Evolutionary conservation across 2,888 invertebrate species (phyloP).

Genomic region (Epinotia bilunana): DNA sequence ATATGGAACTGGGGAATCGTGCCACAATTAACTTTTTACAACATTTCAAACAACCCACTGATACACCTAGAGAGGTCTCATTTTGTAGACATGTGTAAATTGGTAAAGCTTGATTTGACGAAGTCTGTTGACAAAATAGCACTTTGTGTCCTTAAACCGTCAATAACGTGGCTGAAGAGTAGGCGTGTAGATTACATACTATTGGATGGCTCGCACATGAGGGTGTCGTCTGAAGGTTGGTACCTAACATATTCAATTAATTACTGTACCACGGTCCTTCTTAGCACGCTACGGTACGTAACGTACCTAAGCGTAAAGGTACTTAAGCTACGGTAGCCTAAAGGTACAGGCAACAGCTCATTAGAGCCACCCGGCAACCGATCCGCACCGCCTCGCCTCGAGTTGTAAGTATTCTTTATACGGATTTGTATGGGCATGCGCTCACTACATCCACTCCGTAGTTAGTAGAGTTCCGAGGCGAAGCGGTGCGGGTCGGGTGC

Average conservation of each 20-base stretch:
- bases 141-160: slow-evolving; percentile 65
- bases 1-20: slow-evolving; percentile 86
- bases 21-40: slow-evolving; percentile 84
- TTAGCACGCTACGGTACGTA: no score
- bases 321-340: no score
- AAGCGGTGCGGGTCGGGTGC: no score
- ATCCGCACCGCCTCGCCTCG: no score
- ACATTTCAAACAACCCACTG: slow-evolving; percentile 86
- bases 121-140: slow-evolving; percentile 65
- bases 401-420: no score
- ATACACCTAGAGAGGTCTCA: slow-evolving; percentile 74
- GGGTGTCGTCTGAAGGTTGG: slow-evolving; percentile 70
- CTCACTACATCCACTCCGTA: no score
- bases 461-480: no score
- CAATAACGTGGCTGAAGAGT: slow-evolving; percentile 72
- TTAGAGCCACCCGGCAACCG: no score
- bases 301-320: no score
- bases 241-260: slow-evolving; percentile 21
- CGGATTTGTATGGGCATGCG: no score
- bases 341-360: no score
- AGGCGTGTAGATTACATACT: slow-evolving; percentile 63
- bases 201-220: slow-evolving; percentile 66
- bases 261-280: not conserved
- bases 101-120: slow-evolving; percentile 83
- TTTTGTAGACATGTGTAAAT: slow-evolving; percentile 86